Base-by-base conservation (phyloP, 2,113 vertebrate genomes). In the Nannobrachium achirus region DNA sequence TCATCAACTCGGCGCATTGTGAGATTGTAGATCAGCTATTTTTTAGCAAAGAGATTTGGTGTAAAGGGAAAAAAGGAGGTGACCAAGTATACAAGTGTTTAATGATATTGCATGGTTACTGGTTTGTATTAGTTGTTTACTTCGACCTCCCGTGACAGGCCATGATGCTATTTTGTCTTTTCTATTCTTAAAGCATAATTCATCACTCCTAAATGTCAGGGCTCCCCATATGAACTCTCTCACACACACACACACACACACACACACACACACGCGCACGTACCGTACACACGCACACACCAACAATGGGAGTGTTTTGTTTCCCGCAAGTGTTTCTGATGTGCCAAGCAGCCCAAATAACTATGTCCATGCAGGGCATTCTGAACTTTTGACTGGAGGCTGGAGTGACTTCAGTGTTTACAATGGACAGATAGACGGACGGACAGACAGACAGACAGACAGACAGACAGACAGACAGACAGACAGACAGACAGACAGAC, bases 331-430 rank as follows among this genome's bases (percentile, higher is more conserved):
- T 8, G 38, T 57, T 15, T 69, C 63, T 68, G 38, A 63, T 52
- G 46, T 60, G 45, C 38, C 46, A 61, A 50, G 53, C 66, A 71
- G 73, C 20, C 61, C 56, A 74, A 78, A 79, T 78, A 67, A 76
- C 75, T 71, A 16, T 33, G 65, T 61, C 58, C 20, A 13, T 18
- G 48, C 56, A 69, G 62, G 82, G 25, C 79, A 62, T 66, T 62
- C 1, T 75, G 70, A 82, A 63, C 68, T 84, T 14, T 56, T 33
- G 25, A 56, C 64, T 42, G 58, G 42, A 70, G 13, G 19, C 45
- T 33, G 61, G 51, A 33, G 33, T 45, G 69, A 64, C 56, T 49
- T 63, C 72, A 41, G 61, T 68, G 40, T 59, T 63, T 56, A 70
- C 19, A 10, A 7, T 66, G 52, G 81, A 66, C 55, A 65, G 56